A percentile compares a stretch with the other conserved stretches of the same genome.
Evolutionary conservation across 2,888 invertebrate species (phyloP).

Genomic region (Chrysolina haemoptera): DNA sequence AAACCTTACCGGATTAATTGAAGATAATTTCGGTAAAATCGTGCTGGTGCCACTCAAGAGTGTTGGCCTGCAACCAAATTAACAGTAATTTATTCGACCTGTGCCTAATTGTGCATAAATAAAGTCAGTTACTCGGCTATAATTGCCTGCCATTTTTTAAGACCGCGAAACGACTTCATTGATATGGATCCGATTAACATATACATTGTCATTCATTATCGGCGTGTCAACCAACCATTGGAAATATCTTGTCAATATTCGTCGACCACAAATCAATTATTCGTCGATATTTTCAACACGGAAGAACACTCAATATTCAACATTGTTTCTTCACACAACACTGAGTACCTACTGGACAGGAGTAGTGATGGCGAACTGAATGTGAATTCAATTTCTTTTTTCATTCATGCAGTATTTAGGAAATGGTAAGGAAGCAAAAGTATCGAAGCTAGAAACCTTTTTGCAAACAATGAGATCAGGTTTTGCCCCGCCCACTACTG

Average conservation of each 20-base stretch:
- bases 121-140: not conserved
- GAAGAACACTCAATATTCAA: not conserved
- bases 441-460: too few relatives aligned
- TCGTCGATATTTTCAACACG: not conserved
- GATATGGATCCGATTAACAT: constrained; percentile 16
- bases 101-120: constrained; percentile 16
- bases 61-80: not conserved
- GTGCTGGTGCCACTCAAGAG: not conserved
- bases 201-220: constrained; percentile 11
- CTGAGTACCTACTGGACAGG: too few relatives aligned
- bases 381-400: too few relatives aligned
- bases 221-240: not conserved
- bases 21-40: not conserved
- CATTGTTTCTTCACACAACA: not conserved
- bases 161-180: constrained; percentile 13
- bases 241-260: constrained; percentile 11
- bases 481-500: too few relatives aligned
- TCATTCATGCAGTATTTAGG: too few relatives aligned
- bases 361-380: too few relatives aligned
- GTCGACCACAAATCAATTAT: constrained; percentile 10
- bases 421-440: too few relatives aligned
- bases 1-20: not conserved
- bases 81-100: constrained; percentile 9
- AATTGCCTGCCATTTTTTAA: constrained; percentile 11
- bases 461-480: too few relatives aligned